Conservation (phyloP, 2,888 invertebrate genomes). For the Cephus rjabovi region DNA sequence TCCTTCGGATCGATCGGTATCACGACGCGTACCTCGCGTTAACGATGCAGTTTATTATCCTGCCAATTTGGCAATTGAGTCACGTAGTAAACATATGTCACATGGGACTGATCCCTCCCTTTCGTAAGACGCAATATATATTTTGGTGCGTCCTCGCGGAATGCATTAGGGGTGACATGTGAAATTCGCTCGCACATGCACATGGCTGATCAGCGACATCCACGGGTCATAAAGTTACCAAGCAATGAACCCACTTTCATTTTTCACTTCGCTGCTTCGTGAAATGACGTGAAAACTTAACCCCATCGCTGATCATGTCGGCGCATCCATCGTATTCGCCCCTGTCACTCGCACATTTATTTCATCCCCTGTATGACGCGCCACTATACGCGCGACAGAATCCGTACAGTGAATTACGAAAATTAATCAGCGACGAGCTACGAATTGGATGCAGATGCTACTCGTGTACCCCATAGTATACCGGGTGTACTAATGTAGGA, state of each 20-base stretch:
- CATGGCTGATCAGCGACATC: conserved; percentile 11
- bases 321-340: conserved; percentile 17
- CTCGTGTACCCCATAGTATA: neutral
- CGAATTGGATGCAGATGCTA: neutral
- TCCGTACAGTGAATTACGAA: conserved; percentile 36
- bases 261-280: conserved; percentile 37
- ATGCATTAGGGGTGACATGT: neutral
- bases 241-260: conserved; percentile 30
- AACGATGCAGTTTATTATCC: neutral
- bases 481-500: neutral
- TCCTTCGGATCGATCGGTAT: neutral
- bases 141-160: neutral
- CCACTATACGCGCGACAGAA: conserved; percentile 28
- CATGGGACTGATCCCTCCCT: neutral
- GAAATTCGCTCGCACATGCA: conserved; percentile 4
- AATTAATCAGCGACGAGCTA: conserved; percentile 38
- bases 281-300: conserved; percentile 44
- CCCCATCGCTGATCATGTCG: conserved; percentile 34
- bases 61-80: neutral
- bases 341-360: conserved; percentile 32
- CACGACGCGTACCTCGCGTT: neutral
- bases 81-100: neutral
- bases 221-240: conserved; percentile 22
- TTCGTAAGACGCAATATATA: neutral
- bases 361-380: conserved; percentile 16